Evolutionary conservation across 64 coral and sea anemone genomes (phyloP), one percentile per base, ranked within the genome.

Genomic region (Montipora capricornis): DNA sequence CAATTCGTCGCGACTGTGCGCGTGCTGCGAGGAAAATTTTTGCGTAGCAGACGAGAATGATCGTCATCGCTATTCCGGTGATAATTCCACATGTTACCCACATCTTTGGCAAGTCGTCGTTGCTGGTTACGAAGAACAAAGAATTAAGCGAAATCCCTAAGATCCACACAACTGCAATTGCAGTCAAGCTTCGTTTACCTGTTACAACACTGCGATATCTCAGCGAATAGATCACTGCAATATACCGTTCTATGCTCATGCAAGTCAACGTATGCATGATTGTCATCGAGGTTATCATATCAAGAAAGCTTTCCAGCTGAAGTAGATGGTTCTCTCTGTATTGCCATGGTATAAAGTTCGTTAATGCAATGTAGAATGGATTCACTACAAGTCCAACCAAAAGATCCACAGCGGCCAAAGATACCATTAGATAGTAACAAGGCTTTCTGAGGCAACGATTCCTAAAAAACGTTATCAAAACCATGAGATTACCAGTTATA

Each of bases 221-320:
- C 53, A 92, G 9, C 13, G 90, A 44, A 48, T 57, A 68, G 7
- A 6, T 92, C 3, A 92, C 81, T 2, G 90, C 90, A 20, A 85
- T 92, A 20, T 85, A 92, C 10, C 90, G 80, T 55, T 92, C 90
- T 16, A 92, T 68, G 14, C 73, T 92, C 73, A 92, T 86, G 4
- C 45, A 19, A 6, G 62, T 71, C 37, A 86, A 49, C 1, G 37
- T 86, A 66, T 86, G 66, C 82, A 86, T 86, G 17, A 86, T 86
- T 49, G 68, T 51, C 82, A 86, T 86, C 3, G 82, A 22, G 15
- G 45, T 86, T 10, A 67, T 50, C 82, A 86, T 86, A 6, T 60
- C 82, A 14, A 86, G 68, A 14, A 86, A 86, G 82, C 82, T 86
- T 24, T 86, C 82, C 15, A 86, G 64, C 66, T 86, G 82, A 22